phyloP scores from a whole-genome alignment of 1,140 invertebrate genomes.

The Potamilus streckersoni region DNA sequence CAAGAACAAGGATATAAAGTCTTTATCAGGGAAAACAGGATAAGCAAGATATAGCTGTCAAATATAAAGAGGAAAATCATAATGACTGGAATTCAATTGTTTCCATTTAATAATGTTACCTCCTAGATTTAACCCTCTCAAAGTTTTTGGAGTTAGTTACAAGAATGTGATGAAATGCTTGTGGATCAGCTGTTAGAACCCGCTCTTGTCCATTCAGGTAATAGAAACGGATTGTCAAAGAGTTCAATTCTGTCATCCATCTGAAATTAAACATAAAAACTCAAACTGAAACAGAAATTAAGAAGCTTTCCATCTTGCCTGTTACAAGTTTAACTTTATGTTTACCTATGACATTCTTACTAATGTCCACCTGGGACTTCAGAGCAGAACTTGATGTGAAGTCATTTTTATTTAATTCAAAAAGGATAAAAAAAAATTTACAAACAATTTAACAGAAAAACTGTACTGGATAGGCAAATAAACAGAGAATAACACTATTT shows the following conservation, averaged over 20 bases:
- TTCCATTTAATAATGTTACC: background rate
- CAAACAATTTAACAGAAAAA: too few species aligned
- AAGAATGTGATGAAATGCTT: constrained; percentile 35
- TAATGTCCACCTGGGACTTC: too few species aligned
- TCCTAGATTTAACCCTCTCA: constrained; percentile 2
- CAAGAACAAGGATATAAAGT: too few species aligned
- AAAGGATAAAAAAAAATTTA: too few species aligned
- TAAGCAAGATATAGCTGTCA: too few species aligned
- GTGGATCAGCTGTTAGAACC: constrained; percentile 47
- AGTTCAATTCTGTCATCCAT: constrained; percentile 36
- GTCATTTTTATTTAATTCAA: too few species aligned
- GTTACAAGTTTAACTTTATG: background rate
- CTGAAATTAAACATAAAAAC: constrained; percentile 14
- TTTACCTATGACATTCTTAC: background rate
- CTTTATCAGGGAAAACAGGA: too few species aligned
- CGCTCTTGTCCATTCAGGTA: constrained; percentile 38
- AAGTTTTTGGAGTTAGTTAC: constrained; percentile 51
- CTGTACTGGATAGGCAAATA: too few species aligned
- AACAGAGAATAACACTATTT: too few species aligned
- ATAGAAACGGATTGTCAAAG: constrained; percentile 44
- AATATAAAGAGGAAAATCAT: too few species aligned
- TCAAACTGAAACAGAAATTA: background rate
- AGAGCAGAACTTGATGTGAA: too few species aligned
- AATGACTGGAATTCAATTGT: too few species aligned
- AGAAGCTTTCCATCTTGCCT: background rate